phyloP scores from a whole-genome alignment of 1,140 invertebrate genomes.

The Drosophila bipectinata region DNA sequence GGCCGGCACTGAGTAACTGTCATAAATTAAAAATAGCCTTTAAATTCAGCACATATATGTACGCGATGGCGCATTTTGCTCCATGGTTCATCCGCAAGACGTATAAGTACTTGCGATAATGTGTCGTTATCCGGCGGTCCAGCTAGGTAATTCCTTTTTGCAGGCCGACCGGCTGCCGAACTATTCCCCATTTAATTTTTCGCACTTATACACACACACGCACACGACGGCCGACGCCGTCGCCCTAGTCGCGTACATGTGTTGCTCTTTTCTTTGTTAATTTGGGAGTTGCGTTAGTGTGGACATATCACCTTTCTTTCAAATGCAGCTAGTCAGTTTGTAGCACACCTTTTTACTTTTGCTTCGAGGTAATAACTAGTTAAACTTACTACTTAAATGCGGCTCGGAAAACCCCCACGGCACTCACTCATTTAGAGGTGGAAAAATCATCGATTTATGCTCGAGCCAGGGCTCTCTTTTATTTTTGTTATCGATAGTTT shows the following conservation, averaged over 20 bases:
- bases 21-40: constrained; percentile 80
- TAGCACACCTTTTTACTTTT: not conserved
- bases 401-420: constrained; percentile 1
- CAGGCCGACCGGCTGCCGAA: constrained; percentile 57
- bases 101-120: constrained; percentile 16
- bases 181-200: constrained; percentile 58
- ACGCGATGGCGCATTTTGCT: constrained; percentile 4
- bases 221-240: constrained; percentile 35
- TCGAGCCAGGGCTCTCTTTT: not conserved
- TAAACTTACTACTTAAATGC: not conserved
- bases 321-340: not conserved
- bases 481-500: not conserved
- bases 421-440: not conserved
- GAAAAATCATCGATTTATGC: not conserved
- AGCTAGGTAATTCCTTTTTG: constrained; percentile 22
- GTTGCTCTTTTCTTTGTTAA: constrained; percentile 14
- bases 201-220: constrained; percentile 57
- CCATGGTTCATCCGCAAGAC: constrained; percentile 1
- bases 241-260: constrained; percentile 33
- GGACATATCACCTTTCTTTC: not conserved
- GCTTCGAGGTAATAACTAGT: not conserved
- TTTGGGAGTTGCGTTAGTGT: not conserved
- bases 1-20: constrained; percentile 69
- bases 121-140: constrained; percentile 17
- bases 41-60: constrained; percentile 58